A percentile compares a stretch with the other conserved stretches of the same genome.
phyloP scores from a whole-genome alignment of 1,140 invertebrate species.

The Drosophila azteca region DNA sequence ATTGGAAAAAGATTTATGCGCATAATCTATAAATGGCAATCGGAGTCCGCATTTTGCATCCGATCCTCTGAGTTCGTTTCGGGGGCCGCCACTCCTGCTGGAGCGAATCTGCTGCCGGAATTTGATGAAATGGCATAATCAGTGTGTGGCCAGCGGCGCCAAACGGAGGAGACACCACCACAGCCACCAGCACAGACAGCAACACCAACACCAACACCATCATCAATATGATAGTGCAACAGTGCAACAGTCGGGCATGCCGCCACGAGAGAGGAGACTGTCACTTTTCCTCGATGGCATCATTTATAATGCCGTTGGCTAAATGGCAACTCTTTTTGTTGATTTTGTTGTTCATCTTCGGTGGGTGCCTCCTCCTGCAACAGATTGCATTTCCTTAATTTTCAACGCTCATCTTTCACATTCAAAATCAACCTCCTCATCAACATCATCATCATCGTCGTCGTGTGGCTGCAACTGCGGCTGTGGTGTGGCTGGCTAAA shows the following conservation, averaged over 20 bases:
- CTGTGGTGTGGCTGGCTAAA: conserved; percentile 35
- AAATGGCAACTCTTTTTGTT: conserved; percentile 64
- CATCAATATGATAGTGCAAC: conserved; percentile 18
- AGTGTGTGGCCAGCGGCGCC: conserved; percentile 37
- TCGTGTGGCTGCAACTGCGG: conserved; percentile 15
- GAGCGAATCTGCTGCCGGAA: conserved; percentile 53
- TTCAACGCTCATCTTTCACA: conserved; percentile 69
- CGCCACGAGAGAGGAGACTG: conserved; percentile 38
- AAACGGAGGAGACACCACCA: conserved; percentile 60
- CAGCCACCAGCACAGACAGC: neutral
- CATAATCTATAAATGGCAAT: conserved; percentile 73
- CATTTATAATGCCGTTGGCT: conserved; percentile 78
- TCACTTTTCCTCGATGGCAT: conserved; percentile 73
- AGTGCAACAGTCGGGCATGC: conserved; percentile 13
- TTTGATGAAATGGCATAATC: conserved; percentile 62
- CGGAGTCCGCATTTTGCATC: conserved; percentile 19
- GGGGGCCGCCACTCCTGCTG: conserved; percentile 42
- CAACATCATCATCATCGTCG: conserved; percentile 23
- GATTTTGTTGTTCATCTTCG: conserved; percentile 71
- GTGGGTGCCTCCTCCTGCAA: conserved; percentile 23
- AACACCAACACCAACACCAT: conserved; percentile 1
- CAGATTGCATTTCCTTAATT: conserved; percentile 74
- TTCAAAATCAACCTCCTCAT: conserved; percentile 52
- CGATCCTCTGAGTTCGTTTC: conserved; percentile 25
- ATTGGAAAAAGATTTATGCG: conserved; percentile 49